Percentiles rank a stretch among this genome's conserved stretches.
These are phyloP conservation scores for Parasteatoda tepidariorum DNA, from an alignment of 1,140 invertebrate genomes.

Conservation along the genomic window DNA sequence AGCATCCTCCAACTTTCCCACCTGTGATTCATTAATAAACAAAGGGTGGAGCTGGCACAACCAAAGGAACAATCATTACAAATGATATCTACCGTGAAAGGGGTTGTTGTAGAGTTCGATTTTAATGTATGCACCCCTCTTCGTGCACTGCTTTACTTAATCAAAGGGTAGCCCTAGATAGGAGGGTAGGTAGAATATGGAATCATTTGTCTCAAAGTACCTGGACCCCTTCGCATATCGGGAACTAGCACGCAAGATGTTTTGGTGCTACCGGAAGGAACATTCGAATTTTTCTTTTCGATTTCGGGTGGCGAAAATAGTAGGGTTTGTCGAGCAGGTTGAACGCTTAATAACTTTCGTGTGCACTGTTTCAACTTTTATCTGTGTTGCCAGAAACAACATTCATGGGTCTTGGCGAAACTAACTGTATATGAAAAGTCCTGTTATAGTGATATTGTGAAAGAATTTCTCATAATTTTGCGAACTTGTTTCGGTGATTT, in stretches of 20 bases:
- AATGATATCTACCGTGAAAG: slow-evolving; percentile 13
- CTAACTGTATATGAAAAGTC: no score
- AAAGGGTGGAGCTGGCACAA: background rate
- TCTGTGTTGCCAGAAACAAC: no score
- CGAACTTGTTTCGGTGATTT: no score
- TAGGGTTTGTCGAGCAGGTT: background rate
- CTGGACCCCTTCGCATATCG: background rate
- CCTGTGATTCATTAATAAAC: slow-evolving; percentile 10
- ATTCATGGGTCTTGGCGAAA: no score
- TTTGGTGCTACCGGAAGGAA: background rate
- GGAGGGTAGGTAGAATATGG: slow-evolving; percentile 5
- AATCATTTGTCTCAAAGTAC: background rate
- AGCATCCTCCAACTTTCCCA: no score
- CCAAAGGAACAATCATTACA: slow-evolving; percentile 31
- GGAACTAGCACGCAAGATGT: background rate
- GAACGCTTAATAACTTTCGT: background rate
- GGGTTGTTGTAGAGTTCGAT: background rate
- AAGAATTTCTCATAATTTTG: no score
- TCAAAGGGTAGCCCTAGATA: slow-evolving; percentile 2
- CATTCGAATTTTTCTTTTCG: no score
- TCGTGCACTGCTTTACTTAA: slow-evolving; percentile 18
- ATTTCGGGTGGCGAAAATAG: no score
- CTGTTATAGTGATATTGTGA: no score
- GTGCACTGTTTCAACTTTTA: background rate
- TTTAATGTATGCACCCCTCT: slow-evolving; percentile 38